These are phyloP conservation scores for Aspiorhynchus laticeps DNA, from an alignment of 2,113 vertebrate species.

Conservation along the genomic window DNA sequence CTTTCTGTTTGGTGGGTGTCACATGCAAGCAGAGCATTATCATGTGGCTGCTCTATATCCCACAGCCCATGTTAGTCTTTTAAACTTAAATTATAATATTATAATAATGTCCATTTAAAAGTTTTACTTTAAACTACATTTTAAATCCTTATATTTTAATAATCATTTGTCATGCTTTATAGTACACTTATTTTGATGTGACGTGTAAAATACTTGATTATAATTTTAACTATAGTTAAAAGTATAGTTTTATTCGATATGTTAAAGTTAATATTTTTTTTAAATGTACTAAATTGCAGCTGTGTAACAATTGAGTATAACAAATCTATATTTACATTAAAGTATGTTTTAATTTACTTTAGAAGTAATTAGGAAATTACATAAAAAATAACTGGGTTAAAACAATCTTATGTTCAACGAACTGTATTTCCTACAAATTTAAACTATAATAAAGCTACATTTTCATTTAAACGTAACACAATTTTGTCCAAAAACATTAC, in stretches of 20 bases:
- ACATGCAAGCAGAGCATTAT: background rate
- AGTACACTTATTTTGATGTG: background rate
- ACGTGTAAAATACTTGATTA: background rate
- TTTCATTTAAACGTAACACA: background rate
- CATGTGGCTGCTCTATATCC: background rate
- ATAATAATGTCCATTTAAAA: background rate
- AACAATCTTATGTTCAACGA: background rate
- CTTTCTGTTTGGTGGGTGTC: slow-evolving; percentile 15
- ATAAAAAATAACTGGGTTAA: background rate
- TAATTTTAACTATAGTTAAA: background rate
- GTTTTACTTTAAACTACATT: too few species aligned
- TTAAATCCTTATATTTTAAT: background rate
- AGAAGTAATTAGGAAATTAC: background rate
- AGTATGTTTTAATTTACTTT: background rate
- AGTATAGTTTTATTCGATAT: too few species aligned
- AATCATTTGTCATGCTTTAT: background rate
- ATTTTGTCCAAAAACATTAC: background rate
- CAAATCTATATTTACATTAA: background rate
- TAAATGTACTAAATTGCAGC: background rate
- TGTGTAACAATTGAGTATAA: background rate
- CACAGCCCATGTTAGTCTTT: background rate
- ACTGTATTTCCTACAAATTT: background rate
- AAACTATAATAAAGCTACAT: background rate
- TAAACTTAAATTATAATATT: too few species aligned
- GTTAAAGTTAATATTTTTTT: background rate